phyloP scores from a whole-genome alignment of 2,888 invertebrate genomes.

The Conistra vaccinii region DNA sequence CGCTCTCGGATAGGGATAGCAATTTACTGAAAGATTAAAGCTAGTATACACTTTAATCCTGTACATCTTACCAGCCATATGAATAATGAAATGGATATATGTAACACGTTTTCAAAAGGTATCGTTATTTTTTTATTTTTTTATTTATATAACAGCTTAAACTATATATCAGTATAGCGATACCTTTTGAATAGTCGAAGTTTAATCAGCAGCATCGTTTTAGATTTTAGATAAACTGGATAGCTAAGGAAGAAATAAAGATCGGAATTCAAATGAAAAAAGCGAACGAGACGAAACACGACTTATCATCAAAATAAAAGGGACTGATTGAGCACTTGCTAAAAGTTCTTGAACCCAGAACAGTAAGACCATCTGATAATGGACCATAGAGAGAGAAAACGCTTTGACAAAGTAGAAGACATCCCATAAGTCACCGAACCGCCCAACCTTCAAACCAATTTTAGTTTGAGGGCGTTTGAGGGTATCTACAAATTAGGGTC shows the following conservation, averaged over 20 bases:
- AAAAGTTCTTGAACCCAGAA: constrained; percentile 13
- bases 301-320: not conserved
- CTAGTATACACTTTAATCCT: constrained; percentile 3
- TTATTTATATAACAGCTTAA: too few relatives aligned
- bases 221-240: not conserved
- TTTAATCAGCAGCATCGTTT: not conserved
- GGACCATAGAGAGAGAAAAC: constrained; percentile 12
- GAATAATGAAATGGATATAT: constrained; percentile 10
- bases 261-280: not conserved
- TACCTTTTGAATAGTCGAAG: too few relatives aligned
- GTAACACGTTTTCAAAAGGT: not conserved
- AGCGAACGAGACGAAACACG: not conserved
- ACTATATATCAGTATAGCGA: too few relatives aligned
- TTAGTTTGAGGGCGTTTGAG: constrained; percentile 48
- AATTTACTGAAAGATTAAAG: constrained; percentile 49
- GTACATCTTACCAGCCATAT: constrained; percentile 2
- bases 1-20: constrained; percentile 34
- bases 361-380: constrained; percentile 2
- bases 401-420: constrained; percentile 5
- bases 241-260: not conserved
- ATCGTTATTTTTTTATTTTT: not conserved
- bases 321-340: not conserved
- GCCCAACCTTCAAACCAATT: constrained; percentile 51
- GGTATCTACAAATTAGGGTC: constrained; percentile 62
- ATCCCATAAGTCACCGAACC: constrained; percentile 30